Evolutionary conservation across 1,140 invertebrate species (phyloP), one percentile per base, ranked within the genome.

Genomic region (Papilio aristodemus): DNA sequence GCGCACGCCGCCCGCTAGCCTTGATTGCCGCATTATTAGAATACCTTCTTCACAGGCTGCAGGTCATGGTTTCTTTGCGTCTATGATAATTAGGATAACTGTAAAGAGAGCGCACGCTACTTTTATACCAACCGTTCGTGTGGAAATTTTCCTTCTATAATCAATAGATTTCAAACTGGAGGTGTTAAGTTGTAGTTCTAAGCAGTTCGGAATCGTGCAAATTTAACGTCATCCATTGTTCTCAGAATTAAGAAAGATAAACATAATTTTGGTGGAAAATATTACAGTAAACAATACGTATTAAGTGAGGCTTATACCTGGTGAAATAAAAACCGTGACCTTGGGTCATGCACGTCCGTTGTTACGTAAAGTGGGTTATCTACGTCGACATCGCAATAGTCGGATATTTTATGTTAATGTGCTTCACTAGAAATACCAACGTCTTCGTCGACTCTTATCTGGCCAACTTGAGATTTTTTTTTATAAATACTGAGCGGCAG

Each of bases 1-100:
- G 46, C 22, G 43, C 46, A 19, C 46, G 46, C 46, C 46, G 19
- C 8, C 46, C 1, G 19, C 19, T 54, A 22, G 46, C 46, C 46
- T 54, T 54, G 46, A 54, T 54, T 19, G 19, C 46, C 22, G 46
- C 46, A 54, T 54, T 54, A 54, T 54, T 54, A 54, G 46, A 54
- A 54, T 54, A 54, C 17, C 46, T 54, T 19, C 19, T 54, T 4
- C 46, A 22, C 17, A 22, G 10, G 46, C 41, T 43, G 41, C 19
- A 54, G 46, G 46, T 54, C 46, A 54, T 54, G 46, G 46, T 54
- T 54, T 54, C 46, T 54, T 22, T 54, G 46, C 19, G 22, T 17
- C 46, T 54, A 54, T 54, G 46, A 25, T 54, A 54, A 54, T 54
- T 54, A 25, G 46, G 46, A 54, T 54, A 54, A 25, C 46, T 22